These are phyloP conservation scores for Onthophagus taurus DNA, from an alignment of 1,140 invertebrate genomes.

Conservation along the genomic window DNA sequence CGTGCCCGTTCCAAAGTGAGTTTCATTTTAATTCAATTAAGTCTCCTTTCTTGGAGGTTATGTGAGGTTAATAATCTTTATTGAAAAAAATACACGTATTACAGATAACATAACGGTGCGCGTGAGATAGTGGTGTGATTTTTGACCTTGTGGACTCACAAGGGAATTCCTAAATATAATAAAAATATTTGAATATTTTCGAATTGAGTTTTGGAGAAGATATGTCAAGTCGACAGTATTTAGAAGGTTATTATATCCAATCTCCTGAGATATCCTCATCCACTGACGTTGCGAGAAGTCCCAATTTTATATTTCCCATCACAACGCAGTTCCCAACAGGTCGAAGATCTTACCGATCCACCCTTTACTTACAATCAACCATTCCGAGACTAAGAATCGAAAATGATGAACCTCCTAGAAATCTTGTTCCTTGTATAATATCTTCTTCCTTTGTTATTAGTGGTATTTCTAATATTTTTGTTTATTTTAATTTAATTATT, in stretches of 20 bases:
- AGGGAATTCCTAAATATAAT: no score
- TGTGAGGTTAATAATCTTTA: no score
- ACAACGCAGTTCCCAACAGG: neutral
- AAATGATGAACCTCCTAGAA: constrained; percentile 4
- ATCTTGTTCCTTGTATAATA: constrained; percentile 4
- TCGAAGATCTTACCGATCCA: constrained; percentile 4
- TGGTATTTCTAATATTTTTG: neutral
- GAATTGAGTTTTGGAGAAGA: no score
- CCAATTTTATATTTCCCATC: constrained; percentile 6
- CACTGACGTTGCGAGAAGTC: constrained; percentile 21
- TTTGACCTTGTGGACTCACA: no score
- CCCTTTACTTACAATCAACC: neutral
- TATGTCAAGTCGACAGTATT: constrained; percentile 11
- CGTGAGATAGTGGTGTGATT: no score
- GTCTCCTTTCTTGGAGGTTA: no score
- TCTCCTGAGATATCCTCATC: constrained; percentile 26
- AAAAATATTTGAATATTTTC: no score
- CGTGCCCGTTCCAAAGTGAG: no score
- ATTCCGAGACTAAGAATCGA: no score
- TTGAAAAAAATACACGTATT: no score
- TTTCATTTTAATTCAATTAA: no score
- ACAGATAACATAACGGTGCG: no score
- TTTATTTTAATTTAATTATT: neutral
- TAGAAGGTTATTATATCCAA: constrained; percentile 29
- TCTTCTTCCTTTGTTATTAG: neutral